Evolutionary conservation across 2,797 vertebrate genomes (phyloP).

Genomic region (Steatocranus sp.): DNA sequence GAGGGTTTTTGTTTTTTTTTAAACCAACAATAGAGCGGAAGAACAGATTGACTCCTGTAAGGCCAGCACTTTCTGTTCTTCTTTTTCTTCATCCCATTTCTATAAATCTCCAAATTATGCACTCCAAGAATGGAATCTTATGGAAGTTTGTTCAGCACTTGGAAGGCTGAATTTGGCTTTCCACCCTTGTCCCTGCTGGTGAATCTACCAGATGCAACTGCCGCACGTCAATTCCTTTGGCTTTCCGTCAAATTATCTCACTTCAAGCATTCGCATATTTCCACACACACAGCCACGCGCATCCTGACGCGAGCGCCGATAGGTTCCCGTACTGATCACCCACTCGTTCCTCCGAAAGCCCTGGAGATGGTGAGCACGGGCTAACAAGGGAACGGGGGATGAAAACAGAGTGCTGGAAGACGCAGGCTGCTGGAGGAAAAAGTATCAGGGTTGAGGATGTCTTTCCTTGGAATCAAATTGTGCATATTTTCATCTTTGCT

Average conservation of each 20-base stretch:
- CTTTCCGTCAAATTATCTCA: slow-evolving; percentile 31
- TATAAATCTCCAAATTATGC: slow-evolving; percentile 45
- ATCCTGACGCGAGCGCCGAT: neutral
- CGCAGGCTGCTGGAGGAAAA: slow-evolving; percentile 15
- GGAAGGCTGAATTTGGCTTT: slow-evolving; percentile 15
- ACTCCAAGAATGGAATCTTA: slow-evolving; percentile 14
- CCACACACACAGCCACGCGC: neutral
- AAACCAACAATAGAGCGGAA: slow-evolving; percentile 45
- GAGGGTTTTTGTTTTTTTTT: slow-evolving; percentile 15
- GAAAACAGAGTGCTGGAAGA: slow-evolving; percentile 41
- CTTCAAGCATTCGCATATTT: slow-evolving; percentile 8
- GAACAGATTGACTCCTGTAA: slow-evolving; percentile 67
- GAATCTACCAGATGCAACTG: slow-evolving; percentile 16
- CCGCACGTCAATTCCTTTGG: slow-evolving; percentile 12
- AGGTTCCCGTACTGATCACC: slow-evolving; percentile 39
- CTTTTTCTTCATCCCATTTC: slow-evolving; percentile 24
- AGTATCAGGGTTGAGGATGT: slow-evolving; percentile 43
- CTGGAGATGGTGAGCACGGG: slow-evolving; percentile 45
- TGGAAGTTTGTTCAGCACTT: slow-evolving; percentile 9
- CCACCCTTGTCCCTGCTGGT: slow-evolving; percentile 4
- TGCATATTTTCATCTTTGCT: slow-evolving; percentile 64
- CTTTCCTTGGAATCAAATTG: slow-evolving; percentile 58
- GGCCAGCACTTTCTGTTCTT: slow-evolving; percentile 64
- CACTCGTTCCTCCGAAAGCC: slow-evolving; percentile 40
- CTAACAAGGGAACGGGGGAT: slow-evolving; percentile 52